Conservation (phyloP, 2,888 invertebrate species). For the Matsumyia berberina region DNA sequence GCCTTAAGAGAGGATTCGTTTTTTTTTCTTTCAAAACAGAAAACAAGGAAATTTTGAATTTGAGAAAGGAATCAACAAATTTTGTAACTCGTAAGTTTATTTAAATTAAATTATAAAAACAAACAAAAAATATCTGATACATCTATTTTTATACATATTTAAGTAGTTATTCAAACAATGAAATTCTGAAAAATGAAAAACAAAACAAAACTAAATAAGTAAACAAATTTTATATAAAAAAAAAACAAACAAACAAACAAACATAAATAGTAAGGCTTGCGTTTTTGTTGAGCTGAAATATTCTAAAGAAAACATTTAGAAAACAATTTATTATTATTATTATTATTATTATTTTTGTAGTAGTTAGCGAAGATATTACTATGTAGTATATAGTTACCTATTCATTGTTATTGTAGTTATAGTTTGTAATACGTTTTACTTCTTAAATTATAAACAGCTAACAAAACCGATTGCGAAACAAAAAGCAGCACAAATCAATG, state of each 20-base stretch:
- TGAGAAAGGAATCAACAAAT: conserved; percentile 50
- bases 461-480: conserved; percentile 28
- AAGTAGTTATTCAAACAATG: conserved; percentile 69
- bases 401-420: conserved; percentile 74
- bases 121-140: conserved; percentile 77
- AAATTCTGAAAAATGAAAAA: conserved; percentile 32
- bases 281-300: conserved; percentile 84
- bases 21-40: conserved; percentile 22
- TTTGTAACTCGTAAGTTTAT: conserved; percentile 80
- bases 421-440: conserved; percentile 53
- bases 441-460: conserved; percentile 54
- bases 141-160: conserved; percentile 78
- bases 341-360: conserved; percentile 24
- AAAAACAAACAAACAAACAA: conserved; percentile 73
- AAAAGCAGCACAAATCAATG: conserved; percentile 22
- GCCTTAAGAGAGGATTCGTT: conserved; percentile 71
- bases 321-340: conserved; percentile 52
- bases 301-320: conserved; percentile 64
- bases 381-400: conserved; percentile 72
- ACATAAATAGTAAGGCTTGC: conserved; percentile 80
- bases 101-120: conserved; percentile 78
- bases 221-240: conserved; percentile 24
- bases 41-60: conserved; percentile 45
- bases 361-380: conserved; percentile 75
- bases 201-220: conserved; percentile 12